Evolutionary conservation across 2,113 vertebrate genomes (phyloP).

Genomic region (Camelus bactrianus): DNA sequence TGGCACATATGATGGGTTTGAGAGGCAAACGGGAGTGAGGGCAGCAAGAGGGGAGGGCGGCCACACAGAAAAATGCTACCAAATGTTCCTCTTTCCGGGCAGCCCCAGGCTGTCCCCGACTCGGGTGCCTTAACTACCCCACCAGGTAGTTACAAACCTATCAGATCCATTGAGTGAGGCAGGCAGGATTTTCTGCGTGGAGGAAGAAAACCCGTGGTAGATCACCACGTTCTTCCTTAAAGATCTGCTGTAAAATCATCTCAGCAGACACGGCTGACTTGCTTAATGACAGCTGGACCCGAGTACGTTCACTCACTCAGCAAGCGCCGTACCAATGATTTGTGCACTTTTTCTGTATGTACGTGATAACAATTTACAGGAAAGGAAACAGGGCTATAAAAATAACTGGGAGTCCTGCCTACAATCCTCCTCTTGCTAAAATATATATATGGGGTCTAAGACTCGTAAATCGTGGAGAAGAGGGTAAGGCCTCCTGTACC

Average conservation of each 20-base stretch:
- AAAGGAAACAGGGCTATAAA: not conserved
- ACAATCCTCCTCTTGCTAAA: not conserved
- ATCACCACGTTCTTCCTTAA: too few relatives aligned
- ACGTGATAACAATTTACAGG: not conserved
- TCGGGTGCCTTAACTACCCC: too few relatives aligned
- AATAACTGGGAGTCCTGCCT: not conserved
- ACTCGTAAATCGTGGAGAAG: accelerated
- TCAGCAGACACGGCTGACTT: not conserved
- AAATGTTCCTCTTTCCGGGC: not conserved
- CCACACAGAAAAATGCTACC: too few relatives aligned
- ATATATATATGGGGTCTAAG: not conserved
- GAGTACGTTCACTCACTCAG: not conserved
- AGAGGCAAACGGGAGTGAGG: not conserved
- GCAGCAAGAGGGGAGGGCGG: not conserved
- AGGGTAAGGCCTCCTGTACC: accelerated
- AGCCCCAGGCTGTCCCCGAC: accelerated
- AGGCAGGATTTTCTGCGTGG: not conserved
- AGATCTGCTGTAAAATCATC: too few relatives aligned
- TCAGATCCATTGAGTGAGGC: not conserved
- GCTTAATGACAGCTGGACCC: accelerated
- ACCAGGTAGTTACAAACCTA: not conserved
- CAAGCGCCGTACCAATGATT: not conserved
- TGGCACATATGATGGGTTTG: too few relatives aligned
- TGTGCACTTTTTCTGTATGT: not conserved
- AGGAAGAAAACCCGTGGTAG: not conserved